These are phyloP conservation scores for Andrena dorsata DNA, from an alignment of 2,888 invertebrate species.

Conservation along the genomic window DNA sequence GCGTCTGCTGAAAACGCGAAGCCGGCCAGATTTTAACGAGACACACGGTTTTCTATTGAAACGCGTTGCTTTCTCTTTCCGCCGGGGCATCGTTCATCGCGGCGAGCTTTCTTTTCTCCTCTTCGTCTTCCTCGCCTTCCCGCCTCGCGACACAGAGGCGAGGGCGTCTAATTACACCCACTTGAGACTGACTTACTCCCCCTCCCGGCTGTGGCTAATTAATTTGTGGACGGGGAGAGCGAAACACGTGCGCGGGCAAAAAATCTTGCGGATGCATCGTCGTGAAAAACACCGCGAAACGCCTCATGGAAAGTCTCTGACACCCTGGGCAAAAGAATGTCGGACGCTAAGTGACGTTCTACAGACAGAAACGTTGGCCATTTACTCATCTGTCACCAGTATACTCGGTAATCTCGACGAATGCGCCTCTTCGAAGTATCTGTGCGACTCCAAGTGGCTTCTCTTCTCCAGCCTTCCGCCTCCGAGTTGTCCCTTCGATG, in stretches of 20 bases:
- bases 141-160: conserved; percentile 40
- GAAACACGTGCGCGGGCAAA: conserved; percentile 67
- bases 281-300: conserved; percentile 38
- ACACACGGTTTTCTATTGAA: conserved; percentile 46
- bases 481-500: background rate
- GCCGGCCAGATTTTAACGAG: conserved; percentile 30
- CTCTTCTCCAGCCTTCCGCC: background rate
- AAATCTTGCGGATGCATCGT: conserved; percentile 27
- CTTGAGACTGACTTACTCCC: conserved; percentile 67
- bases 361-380: background rate
- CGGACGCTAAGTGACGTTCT: background rate
- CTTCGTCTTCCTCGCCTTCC: conserved; percentile 19
- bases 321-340: background rate
- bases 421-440: background rate
- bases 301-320: background rate
- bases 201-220: conserved; percentile 67
- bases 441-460: background rate
- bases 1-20: conserved; percentile 12
- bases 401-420: background rate
- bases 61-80: conserved; percentile 63
- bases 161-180: conserved; percentile 75
- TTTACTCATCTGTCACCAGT: background rate
- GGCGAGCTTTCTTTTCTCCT: conserved; percentile 35
- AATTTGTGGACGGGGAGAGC: conserved; percentile 66
- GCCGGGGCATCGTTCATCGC: conserved; percentile 29